A percentile compares a stretch with the other conserved stretches of the same genome.
Evolutionary conservation across 1,140 invertebrate species (phyloP).

Genomic region (Metopolophium dirhodum): DNA sequence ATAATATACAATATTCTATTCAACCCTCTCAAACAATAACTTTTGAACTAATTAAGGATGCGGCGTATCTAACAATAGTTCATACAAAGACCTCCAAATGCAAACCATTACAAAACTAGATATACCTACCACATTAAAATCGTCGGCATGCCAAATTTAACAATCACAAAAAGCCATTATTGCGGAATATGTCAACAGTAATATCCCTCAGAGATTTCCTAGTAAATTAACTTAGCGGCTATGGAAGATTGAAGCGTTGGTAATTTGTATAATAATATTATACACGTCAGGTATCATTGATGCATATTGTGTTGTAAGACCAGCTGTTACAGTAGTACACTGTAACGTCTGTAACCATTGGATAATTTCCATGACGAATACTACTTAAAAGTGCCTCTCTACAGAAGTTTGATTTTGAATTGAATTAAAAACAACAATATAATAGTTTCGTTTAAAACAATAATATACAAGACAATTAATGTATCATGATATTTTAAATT

Average conservation of each 20-base stretch:
- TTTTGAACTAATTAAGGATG: constrained; percentile 23
- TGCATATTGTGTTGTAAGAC: not conserved
- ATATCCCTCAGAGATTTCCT: not conserved
- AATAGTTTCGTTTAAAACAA: not conserved
- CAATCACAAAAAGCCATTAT: not conserved
- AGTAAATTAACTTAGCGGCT: not conserved
- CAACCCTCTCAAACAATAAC: not conserved
- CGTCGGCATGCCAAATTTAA: not conserved
- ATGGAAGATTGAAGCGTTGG: not conserved
- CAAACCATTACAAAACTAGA: not conserved
- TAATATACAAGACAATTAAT: not conserved
- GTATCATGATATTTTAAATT: not conserved
- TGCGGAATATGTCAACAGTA: not conserved
- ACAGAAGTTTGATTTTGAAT: not conserved
- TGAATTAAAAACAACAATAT: not conserved
- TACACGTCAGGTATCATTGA: not conserved
- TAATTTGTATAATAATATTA: not conserved
- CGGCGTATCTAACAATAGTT: not conserved
- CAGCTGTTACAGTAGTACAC: not conserved
- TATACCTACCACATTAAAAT: not conserved
- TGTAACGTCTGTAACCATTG: not conserved
- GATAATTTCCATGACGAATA: not conserved
- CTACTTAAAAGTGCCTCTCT: not conserved
- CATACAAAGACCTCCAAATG: not conserved
- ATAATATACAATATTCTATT: not conserved